These are phyloP conservation scores for Lathronympha strigana DNA, from an alignment of 2,888 invertebrate species.

Conservation along the genomic window DNA sequence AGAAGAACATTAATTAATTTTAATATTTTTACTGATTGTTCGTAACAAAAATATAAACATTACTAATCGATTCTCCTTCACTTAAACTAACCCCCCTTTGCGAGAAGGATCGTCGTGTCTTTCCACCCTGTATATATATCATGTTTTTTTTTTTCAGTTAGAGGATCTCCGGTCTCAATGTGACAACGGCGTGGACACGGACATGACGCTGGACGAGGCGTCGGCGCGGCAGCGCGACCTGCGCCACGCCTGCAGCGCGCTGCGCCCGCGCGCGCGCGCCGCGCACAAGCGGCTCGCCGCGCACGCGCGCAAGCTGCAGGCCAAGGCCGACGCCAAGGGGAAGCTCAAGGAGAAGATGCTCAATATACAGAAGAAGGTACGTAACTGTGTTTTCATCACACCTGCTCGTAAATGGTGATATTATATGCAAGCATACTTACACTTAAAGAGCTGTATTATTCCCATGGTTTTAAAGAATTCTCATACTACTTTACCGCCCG, in stretches of 20 bases:
- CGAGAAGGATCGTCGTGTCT: no score
- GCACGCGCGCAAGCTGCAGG: constrained; percentile 86
- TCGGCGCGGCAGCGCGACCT: constrained; percentile 65
- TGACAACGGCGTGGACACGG: constrained; percentile 57
- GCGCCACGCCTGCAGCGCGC: constrained; percentile 60
- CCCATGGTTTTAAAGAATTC: no score
- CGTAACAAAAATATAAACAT: no score
- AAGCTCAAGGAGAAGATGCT: constrained; percentile 87
- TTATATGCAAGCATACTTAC: no score
- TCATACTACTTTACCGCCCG: no score
- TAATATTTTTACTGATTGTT: no score
- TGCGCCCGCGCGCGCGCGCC: constrained; percentile 64
- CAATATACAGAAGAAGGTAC: constrained; percentile 85
- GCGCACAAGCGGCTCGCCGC: constrained; percentile 74
- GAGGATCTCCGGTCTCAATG: constrained; percentile 65
- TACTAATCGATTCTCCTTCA: no score
- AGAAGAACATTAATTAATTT: no score
- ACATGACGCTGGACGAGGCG: constrained; percentile 72
- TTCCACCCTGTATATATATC: no score
- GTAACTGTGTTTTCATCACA: not conserved
- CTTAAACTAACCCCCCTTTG: no score
- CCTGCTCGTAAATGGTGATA: no score
- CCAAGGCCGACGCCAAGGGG: constrained; percentile 84
- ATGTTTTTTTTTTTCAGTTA: constrained; percentile 64
- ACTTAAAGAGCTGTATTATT: no score